These are phyloP conservation scores for Pardosa pseudoannulata DNA, from an alignment of 2,888 invertebrate species.

Conservation along the genomic window DNA sequence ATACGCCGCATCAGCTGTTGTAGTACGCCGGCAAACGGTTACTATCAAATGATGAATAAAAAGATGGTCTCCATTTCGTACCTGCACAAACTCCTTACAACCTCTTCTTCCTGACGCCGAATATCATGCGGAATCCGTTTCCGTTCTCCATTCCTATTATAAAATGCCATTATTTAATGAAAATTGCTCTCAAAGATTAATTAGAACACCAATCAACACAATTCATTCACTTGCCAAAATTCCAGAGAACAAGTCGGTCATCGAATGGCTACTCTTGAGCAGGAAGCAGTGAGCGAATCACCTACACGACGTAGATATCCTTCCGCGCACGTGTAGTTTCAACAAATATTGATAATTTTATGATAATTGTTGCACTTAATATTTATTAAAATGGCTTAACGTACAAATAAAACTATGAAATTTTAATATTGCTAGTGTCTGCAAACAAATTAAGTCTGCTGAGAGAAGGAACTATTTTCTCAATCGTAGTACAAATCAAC, in stretches of 20 bases:
- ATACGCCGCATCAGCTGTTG: slow-evolving; percentile 53
- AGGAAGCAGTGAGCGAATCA: slow-evolving; percentile 4
- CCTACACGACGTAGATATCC: slow-evolving; percentile 12
- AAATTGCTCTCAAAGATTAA: not conserved
- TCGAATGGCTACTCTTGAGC: slow-evolving; percentile 48
- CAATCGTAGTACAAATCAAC: slow-evolving; percentile 58
- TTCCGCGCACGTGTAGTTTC: slow-evolving; percentile 67
- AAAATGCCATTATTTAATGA: slow-evolving; percentile 54
- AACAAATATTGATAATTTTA: not conserved
- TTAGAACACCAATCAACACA: slow-evolving; percentile 17
- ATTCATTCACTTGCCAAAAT: slow-evolving; percentile 33
- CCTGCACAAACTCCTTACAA: slow-evolving; percentile 79
- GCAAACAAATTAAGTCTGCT: not conserved
- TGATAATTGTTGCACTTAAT: not conserved
- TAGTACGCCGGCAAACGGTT: slow-evolving; percentile 39
- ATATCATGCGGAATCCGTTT: slow-evolving; percentile 65
- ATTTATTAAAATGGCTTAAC: not conserved
- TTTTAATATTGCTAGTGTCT: not conserved
- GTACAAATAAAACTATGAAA: not conserved
- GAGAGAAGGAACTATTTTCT: slow-evolving; percentile 43
- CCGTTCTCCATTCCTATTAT: slow-evolving; percentile 63
- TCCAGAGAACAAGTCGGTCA: not conserved
- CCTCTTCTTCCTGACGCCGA: slow-evolving; percentile 78
- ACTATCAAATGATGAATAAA: slow-evolving; percentile 33
- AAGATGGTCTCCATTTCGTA: slow-evolving; percentile 76